A percentile compares a stretch with the other conserved stretches of the same genome.
Evolutionary conservation across 2,797 vertebrate species (phyloP).

Genomic region (Neosalanx taihuensis): DNA sequence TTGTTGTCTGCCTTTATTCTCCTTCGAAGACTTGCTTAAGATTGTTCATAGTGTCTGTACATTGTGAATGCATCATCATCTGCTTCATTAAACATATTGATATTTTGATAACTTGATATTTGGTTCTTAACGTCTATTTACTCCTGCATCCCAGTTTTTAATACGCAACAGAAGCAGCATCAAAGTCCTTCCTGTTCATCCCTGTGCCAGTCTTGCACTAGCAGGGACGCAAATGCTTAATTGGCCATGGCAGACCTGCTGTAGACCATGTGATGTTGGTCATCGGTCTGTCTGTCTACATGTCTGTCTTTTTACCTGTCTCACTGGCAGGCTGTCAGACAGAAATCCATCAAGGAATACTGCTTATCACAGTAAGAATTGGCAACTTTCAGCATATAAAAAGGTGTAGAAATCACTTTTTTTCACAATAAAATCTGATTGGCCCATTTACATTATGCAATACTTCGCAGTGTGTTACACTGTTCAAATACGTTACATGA

Average conservation of each 20-base stretch:
- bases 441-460: no score
- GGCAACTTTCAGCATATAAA: neutral
- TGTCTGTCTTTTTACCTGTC: neutral
- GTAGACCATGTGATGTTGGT: conserved; percentile 33
- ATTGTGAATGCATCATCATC: no score
- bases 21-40: no score
- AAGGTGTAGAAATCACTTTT: neutral
- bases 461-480: neutral
- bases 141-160: no score
- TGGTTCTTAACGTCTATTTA: no score
- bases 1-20: no score
- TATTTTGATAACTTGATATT: no score
- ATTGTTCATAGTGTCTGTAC: no score
- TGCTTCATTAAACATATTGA: no score
- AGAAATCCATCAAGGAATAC: no score
- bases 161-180: no score
- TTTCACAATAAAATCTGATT: neutral
- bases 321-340: conserved; percentile 22
- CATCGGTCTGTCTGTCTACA: conserved; percentile 30
- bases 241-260: conserved; percentile 14
- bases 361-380: neutral
- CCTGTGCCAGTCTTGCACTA: conserved; percentile 12
- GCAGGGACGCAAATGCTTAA: neutral
- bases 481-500: neutral
- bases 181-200: conserved; percentile 11